phyloP scores from a whole-genome alignment of 2,888 invertebrate species.

The Caradrina clavipalpis region DNA sequence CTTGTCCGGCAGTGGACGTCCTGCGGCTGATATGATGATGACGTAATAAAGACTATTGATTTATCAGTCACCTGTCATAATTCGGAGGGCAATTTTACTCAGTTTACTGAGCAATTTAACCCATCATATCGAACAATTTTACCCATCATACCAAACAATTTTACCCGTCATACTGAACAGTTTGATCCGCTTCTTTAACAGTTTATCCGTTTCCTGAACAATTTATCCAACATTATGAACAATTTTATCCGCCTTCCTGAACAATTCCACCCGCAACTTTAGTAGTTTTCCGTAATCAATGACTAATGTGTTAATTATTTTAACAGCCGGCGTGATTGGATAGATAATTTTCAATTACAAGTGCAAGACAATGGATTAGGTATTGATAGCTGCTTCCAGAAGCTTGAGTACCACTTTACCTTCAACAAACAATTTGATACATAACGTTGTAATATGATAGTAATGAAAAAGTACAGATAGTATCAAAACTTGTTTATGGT shows the following conservation, averaged over 20 bases:
- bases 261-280: not conserved
- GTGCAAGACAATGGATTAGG: slow-evolving; percentile 21
- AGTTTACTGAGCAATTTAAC: no score
- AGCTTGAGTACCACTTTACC: slow-evolving; percentile 38
- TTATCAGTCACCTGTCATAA: no score
- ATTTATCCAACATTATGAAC: not conserved
- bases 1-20: no score
- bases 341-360: slow-evolving; percentile 32
- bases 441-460: slow-evolving; percentile 13
- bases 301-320: slow-evolving; percentile 32
- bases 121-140: not conserved
- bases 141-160: not conserved
- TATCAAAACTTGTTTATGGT: not conserved
- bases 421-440: slow-evolving; percentile 45
- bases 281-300: slow-evolving; percentile 20
- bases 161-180: not conserved
- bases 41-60: no score
- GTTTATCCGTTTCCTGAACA: no score
- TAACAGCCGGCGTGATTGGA: slow-evolving; percentile 22
- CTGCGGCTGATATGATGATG: no score
- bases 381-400: slow-evolving; percentile 31
- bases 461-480: slow-evolving; percentile 20
- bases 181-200: not conserved
- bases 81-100: no score
- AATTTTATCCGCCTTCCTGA: not conserved